Base-by-base conservation (phyloP, 2,797 vertebrate species). In the Clarias laeviceps region DNA sequence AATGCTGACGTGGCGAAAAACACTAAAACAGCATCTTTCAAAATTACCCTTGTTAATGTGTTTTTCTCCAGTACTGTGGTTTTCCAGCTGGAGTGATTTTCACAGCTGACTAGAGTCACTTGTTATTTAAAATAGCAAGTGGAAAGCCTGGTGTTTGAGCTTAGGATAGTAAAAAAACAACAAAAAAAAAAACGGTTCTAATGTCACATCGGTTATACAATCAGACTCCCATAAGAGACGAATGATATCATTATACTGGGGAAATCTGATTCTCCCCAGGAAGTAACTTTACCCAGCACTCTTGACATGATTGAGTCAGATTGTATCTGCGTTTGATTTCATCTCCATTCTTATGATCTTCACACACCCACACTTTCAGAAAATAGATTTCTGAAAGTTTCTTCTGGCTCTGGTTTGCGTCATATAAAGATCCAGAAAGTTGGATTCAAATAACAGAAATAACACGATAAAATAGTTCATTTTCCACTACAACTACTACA, bases 261-360 rank as follows among this genome's bases (percentile, higher is more conserved):
- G 29, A 70, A 56, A 79, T 80, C 66, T 72, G 40, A 32, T 83
- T 80, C 82, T 66, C 20, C 70, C 18, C 77, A 65, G 72, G n/a
- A 86, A 86, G 32, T 59, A 40, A 73, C 64, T 32, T 83, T 73
- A 66, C 68, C 56, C 24, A 11, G 57, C 29, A 11, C 17, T 65
- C 59, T 78, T 76, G 72, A 68, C 59, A n/a, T n/a, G n/a, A 74
- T 15, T 79, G 73, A 77, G 61, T 69, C 22, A 68, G 84, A 61
- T 22, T 84, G 82, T 61, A 54, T 86, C 56, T 82, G 37, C 79
- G 72, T 77, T 59, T 84, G 83, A 37, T 45, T 86, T 85, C 88
- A 85, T 88, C 88, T 89, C 82, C 85, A 84, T 82, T 88, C 76
- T 66, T 87, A 70, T 82, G 34, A 84, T 87, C 73, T 70, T 66